Percentiles rank a stretch among this genome's conserved stretches.
These are phyloP conservation scores for Benthosema pterotum DNA, from an alignment of 2,797 vertebrate species.

Conservation along the genomic window DNA sequence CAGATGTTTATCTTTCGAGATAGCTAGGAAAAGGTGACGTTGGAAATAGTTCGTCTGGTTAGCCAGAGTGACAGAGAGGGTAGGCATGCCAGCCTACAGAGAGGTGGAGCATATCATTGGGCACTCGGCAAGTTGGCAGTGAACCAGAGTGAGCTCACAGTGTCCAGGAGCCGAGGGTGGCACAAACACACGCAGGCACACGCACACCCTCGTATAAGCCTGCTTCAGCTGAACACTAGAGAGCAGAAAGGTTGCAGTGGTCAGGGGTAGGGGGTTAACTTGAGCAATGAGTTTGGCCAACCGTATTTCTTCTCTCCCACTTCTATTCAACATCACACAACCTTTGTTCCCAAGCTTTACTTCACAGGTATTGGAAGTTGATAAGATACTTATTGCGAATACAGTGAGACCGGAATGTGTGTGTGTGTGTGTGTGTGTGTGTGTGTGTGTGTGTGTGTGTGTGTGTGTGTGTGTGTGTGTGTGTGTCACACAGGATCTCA, in stretches of 20 bases:
- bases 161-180: neutral
- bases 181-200: conserved; percentile 4
- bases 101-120: conserved; percentile 18
- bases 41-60: no score
- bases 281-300: conserved; percentile 11
- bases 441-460: no score
- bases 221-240: neutral
- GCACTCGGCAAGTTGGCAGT: conserved; percentile 4
- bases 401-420: no score
- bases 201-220: conserved; percentile 8
- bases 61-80: neutral
- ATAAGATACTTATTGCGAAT: conserved; percentile 3
- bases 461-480: no score
- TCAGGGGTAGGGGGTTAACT: conserved; percentile 1
- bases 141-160: conserved; percentile 12
- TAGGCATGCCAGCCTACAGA: neutral
- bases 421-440: no score
- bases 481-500: no score
- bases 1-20: neutral
- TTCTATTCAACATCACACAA: conserved; percentile 8
- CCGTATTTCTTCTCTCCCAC: neutral
- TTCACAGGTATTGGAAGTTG: neutral
- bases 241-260: neutral
- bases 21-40: neutral
- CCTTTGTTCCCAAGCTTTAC: conserved; percentile 12